Conservation (phyloP, 2,888 invertebrate genomes). For the Leucophenga maculata region DNA sequence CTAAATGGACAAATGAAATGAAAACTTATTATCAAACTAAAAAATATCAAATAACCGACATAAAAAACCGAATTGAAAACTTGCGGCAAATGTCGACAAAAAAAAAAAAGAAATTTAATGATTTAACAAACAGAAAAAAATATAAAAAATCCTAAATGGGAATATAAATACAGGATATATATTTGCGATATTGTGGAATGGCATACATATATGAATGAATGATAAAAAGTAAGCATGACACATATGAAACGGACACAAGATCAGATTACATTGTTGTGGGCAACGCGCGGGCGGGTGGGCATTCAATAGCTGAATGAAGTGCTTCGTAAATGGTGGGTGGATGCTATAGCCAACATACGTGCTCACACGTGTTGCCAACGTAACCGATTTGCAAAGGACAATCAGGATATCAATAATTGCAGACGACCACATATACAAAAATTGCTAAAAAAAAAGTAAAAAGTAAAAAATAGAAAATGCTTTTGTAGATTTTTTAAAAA, state of each 20-base stretch:
- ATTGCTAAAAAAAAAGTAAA: too few relatives aligned
- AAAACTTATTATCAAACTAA: conserved; percentile 66
- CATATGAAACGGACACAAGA: conserved; percentile 60
- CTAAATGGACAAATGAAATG: conserved; percentile 25
- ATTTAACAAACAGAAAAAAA: conserved; percentile 49
- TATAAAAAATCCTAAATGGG: conserved; percentile 12
- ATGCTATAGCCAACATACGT: conserved; percentile 9
- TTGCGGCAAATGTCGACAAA: conserved; percentile 36
- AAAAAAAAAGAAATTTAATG: conserved; percentile 53
- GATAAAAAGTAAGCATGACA: conserved; percentile 31
- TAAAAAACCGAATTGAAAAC: conserved; percentile 55
- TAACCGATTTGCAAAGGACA: conserved; percentile 24
- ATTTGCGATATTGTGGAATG: conserved; percentile 3
- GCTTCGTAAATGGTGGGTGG: neutral
- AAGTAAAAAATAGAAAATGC: neutral
- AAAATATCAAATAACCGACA: conserved; percentile 67
- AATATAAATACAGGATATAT: conserved; percentile 19
- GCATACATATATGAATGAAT: neutral
- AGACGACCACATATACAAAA: conserved; percentile 39
- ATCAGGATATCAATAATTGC: conserved; percentile 55
- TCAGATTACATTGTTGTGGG: conserved; percentile 68
- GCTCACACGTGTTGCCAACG: conserved; percentile 55
- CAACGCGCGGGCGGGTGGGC: conserved; percentile 29
- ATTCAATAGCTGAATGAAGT: neutral
- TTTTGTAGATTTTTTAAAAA: conserved; percentile 19